Base-by-base conservation (phyloP, 1,140 invertebrate species). In the Pogonomyrmex barbatus region DNA sequence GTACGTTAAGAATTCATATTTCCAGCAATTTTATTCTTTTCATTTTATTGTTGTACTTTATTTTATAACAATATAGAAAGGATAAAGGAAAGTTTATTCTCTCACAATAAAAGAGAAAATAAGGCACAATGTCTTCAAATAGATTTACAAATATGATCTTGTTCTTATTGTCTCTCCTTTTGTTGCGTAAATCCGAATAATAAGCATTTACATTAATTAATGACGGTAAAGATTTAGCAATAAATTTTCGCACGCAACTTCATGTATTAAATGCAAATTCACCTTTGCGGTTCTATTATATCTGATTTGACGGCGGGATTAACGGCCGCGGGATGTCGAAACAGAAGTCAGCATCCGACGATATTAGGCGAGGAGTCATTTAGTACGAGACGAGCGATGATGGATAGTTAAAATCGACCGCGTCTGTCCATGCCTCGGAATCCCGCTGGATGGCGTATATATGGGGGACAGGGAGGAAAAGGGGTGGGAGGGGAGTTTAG, bases 391-490 rank as follows among this genome's bases (percentile, higher is more conserved):
- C 75, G 83, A 88, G 88, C 86, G 90, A 91, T 94, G 93, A 94
- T 94, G 92, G 93, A 94, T 94, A 90, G 91, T 84, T 87, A 77
- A 89, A 91, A 91, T 91, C 82, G 84, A 88, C 17, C 63, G 54
- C 71, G 65, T 68, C 50, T 85, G 78, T 75, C 54, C 76, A 68
- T 63, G 75, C 76, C 17, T 56, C 54, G 42, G 47, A 91, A 91
- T 92, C 90, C 24, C 4, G 81, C 87, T 77, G 84, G 88, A 65
- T 75, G 71, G 71, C 62, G 63, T 65, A 67, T 52, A 67, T 52
- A 70, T 83, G 33, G 81, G 76, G 47, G 33, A 30, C 45, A 60
- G 24, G 5, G 65, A 12, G 24, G 2, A 30, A 68, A 50, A 12
- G 65, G 42, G 42, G 24, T 24, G 24, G 24, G 24, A 24, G 24